Evolutionary conservation across 2,797 vertebrate genomes (phyloP), one percentile per base, ranked within the genome.

Genomic region (Dendrocincla tyrannina): DNA sequence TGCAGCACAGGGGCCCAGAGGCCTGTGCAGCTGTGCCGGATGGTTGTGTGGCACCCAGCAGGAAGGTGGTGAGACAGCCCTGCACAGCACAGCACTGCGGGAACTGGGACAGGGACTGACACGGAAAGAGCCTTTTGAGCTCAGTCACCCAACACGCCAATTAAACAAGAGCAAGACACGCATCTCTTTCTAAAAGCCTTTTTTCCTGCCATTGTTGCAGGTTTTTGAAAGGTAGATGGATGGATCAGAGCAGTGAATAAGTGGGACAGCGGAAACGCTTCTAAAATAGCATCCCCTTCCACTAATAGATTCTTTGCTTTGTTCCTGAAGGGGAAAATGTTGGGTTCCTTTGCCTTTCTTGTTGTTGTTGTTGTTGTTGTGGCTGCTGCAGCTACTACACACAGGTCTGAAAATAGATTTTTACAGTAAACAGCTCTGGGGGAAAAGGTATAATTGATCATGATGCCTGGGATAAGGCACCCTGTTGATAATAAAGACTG

Each of bases 161-260:
- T 94, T 95, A 94, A 90, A 89, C 55, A 46, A 63, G 47, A 76
- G 69, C 53, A 30, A 49, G 58, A 58, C 75, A 94, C 11, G 1
- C 47, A 56, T 32, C 6, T 32, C 72, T 66, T 93, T 85, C 73
- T 67, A 19, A 69, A 89, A 76, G 72, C 64, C 76, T 53, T 66
- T 55, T 46, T 68, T 15, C 44, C 41, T 52, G 55, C 89, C 76
- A 81, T 90, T 96, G 87, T 96, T 84, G n/a, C 42, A 70, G 79
- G 44, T 22, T 64, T 89, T 22, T 91, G 70, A 94, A 90, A 88
- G 75, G 82, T 3, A 33, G 46, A 83, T 17, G 85, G 73, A 96
- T 91, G 66, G 73, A 95, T 95, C 83, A 74, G 85, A 69, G 18
- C 83, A 68, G 58, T 75, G 91, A 78, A n/a, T 95, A 95, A 95